A percentile compares a stretch with the other conserved stretches of the same genome.
Evolutionary conservation across 2,888 invertebrate species (phyloP).

Genomic region (Epirrhoe alternata): DNA sequence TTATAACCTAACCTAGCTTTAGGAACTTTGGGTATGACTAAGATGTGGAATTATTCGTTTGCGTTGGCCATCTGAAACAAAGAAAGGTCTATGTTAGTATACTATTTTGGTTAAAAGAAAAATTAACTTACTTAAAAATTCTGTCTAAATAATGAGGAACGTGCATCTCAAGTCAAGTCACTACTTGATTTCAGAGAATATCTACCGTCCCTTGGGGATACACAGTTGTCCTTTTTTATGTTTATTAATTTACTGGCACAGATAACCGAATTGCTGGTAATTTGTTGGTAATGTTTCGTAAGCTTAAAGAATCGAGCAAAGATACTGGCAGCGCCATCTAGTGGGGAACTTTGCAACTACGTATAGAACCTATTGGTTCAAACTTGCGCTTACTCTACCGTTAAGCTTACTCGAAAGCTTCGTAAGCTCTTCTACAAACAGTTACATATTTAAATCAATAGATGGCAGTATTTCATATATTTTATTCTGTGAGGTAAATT

Average conservation of each 20-base stretch:
- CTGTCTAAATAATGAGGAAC: no score
- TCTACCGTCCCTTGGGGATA: no score
- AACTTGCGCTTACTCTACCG: not conserved
- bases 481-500: not conserved
- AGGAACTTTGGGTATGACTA: constrained; percentile 81
- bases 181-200: no score
- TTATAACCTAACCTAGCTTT: constrained; percentile 58
- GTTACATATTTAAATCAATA: constrained; percentile 7
- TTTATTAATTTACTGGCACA: no score
- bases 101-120: no score
- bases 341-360: constrained; percentile 2
- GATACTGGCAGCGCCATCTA: constrained; percentile 18
- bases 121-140: no score
- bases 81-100: no score
- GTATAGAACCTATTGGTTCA: not conserved
- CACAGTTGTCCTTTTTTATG: no score
- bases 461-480: constrained; percentile 12
- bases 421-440: not conserved
- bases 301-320: not conserved
- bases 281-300: no score
- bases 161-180: no score
- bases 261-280: no score
- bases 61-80: constrained; percentile 74
- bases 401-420: not conserved
- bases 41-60: constrained; percentile 79